Evolutionary conservation across 2,113 vertebrate species (phyloP), one percentile per base, ranked within the genome.

Genomic region (Eurypyga helias): DNA sequence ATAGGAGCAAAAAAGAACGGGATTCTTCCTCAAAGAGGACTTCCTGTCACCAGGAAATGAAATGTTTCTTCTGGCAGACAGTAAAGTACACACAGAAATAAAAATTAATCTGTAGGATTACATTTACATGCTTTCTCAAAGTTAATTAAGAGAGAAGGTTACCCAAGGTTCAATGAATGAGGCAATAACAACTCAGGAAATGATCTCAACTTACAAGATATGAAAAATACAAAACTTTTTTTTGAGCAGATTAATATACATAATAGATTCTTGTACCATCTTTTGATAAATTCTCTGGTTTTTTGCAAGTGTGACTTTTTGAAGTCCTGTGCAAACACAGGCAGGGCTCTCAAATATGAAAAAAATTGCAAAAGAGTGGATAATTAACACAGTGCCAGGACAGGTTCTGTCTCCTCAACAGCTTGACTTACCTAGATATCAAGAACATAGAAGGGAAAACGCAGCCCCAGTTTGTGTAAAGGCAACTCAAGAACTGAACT

Each of bases 21-120:
- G 69, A 91, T 96, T 93, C 87, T 96, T 95, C 91, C 97, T 95
- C 95, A 96, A 92, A 98, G 97, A 97, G 96, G 95, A 97, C 95
- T 97, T 98, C 95, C 97, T 49, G 49, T 91, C 87, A 96, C 52
- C 93, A 98, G 98, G 97, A 98, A 98, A 98, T 98, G 94, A 96
- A 96, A 96, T 98, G 96, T 98, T 98, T 98, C 96, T 98, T 83
- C 97, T 98, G 97, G 97, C 96, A 97, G 70, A 90, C 57, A 94
- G 82, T 41, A 90, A 91, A 95, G 92, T 87, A 93, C 94, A 96
- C 87, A 87, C 57, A 97, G 61, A 97, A 98, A 97, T 97, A 95
- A 95, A 92, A 97, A 95, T 84, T 93, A 93, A 96, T 84, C 87
- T 89, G 64, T 48, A 71, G 61, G 83, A 89, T 97, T 93, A 97